A percentile compares a stretch with the other conserved stretches of the same genome.
Evolutionary conservation across 2,113 vertebrate species (phyloP).

Genomic region (Pygathrix nemaeus): DNA sequence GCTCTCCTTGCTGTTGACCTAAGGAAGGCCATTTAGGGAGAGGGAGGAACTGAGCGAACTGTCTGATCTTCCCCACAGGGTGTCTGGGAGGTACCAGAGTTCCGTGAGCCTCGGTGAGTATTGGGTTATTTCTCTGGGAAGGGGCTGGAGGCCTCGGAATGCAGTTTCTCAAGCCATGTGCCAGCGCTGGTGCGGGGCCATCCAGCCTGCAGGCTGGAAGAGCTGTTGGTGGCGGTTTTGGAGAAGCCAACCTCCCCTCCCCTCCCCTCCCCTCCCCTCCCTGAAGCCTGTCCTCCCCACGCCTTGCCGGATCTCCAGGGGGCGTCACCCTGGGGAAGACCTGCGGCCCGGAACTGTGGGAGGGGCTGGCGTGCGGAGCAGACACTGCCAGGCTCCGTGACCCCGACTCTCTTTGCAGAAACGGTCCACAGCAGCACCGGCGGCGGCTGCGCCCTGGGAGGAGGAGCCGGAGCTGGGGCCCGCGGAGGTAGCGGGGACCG

Average conservation of each 20-base stretch:
- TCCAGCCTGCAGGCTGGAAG: neutral
- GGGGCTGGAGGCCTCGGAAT: neutral
- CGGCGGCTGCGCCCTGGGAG: neutral
- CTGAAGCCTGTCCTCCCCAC: neutral
- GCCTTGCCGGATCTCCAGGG: neutral
- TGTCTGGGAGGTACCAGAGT: constrained; percentile 43
- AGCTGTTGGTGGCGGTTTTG: neutral
- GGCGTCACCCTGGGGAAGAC: fast-evolving
- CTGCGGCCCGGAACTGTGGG: neutral
- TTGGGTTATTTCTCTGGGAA: neutral
- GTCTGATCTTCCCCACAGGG: neutral
- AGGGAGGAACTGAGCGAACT: neutral
- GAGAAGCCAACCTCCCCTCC: neutral
- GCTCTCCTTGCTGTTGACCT: neutral
- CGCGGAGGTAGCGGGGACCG: neutral
- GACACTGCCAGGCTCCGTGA: neutral
- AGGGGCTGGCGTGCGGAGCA: neutral
- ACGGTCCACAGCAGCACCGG: neutral
- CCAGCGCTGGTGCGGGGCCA: neutral
- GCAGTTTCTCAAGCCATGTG: neutral
- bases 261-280: neutral
- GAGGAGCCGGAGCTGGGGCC: neutral
- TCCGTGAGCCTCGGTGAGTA: neutral
- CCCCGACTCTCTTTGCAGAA: neutral
- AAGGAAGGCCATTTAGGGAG: neutral